phyloP scores from a whole-genome alignment of 2,888 invertebrate species.

The Idaea straminata region DNA sequence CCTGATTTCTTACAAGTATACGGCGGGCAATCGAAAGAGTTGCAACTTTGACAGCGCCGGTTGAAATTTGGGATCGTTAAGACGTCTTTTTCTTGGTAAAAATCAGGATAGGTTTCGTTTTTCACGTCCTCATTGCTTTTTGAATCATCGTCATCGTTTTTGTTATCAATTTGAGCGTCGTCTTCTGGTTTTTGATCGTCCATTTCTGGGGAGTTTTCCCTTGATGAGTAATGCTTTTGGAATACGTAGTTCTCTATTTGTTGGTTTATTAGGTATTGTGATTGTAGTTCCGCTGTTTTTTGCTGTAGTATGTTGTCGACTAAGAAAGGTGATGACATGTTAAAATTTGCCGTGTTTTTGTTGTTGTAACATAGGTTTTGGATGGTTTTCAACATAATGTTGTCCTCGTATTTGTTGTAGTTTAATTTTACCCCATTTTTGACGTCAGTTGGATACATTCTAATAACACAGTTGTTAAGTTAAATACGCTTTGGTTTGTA shows the following conservation, averaged over 20 bases:
- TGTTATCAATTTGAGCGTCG: conserved; percentile 30
- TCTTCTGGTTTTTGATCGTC: conserved; percentile 52
- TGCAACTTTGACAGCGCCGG: conserved; percentile 77
- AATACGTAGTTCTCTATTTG: conserved; percentile 68
- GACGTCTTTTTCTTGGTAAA: conserved; percentile 57
- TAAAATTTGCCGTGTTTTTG: conserved; percentile 58
- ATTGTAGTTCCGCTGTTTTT: conserved; percentile 67
- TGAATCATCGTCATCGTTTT: conserved; percentile 48
- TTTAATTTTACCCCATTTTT: conserved; percentile 72
- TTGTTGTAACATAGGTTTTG: conserved; percentile 69
- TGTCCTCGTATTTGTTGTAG: conserved; percentile 53
- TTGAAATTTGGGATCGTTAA: conserved; percentile 62
- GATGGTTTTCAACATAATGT: conserved; percentile 76
- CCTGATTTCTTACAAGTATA: conserved; percentile 73
- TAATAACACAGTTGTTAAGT: conserved; percentile 40
- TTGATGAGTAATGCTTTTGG: conserved; percentile 38
- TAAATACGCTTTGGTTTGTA: conserved; percentile 1
- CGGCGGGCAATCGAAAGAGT: conserved; percentile 77
- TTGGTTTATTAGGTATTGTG: conserved; percentile 75
- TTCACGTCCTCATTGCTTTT: conserved; percentile 66
- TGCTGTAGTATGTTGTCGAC: conserved; percentile 82
- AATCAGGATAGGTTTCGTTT: conserved; percentile 59
- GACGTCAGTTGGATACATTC: conserved; percentile 72
- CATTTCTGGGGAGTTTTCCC: conserved; percentile 33
- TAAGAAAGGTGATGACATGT: conserved; percentile 81